phyloP scores from a whole-genome alignment of 2,797 vertebrate species.

The Halcyon smyrnensis region DNA sequence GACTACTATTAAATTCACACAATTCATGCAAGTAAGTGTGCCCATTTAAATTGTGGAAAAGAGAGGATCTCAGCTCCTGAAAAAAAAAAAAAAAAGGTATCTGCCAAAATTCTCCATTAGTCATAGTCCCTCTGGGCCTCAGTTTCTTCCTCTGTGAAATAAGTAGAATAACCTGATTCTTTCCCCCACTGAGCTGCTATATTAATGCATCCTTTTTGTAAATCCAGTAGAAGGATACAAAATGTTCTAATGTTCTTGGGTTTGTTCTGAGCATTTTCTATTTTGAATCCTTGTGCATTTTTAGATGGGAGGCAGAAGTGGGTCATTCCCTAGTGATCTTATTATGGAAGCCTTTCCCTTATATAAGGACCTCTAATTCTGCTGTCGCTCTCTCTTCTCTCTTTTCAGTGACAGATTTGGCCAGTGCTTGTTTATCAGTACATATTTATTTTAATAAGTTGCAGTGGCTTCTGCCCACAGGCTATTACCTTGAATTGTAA shows the following conservation, averaged over 20 bases:
- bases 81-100: neutral
- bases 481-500: neutral
- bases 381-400: neutral
- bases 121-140: neutral
- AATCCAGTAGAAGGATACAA: neutral
- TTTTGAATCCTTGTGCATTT: slow-evolving; percentile 31
- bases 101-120: neutral
- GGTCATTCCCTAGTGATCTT: slow-evolving; percentile 34
- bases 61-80: neutral
- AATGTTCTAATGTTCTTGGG: slow-evolving; percentile 7
- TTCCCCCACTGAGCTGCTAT: neutral
- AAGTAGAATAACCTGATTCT: neutral
- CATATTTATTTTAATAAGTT: neutral
- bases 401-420: neutral
- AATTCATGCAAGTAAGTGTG: neutral
- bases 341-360: neutral
- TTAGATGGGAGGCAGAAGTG: slow-evolving; percentile 30
- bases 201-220: neutral
- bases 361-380: neutral
- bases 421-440: neutral
- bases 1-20: neutral
- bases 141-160: slow-evolving; percentile 19
- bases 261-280: slow-evolving; percentile 13
- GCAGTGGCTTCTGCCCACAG: neutral
- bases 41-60: neutral